Evolutionary conservation across 2,888 invertebrate genomes (phyloP).

Genomic region (Clitarchus hookeri): DNA sequence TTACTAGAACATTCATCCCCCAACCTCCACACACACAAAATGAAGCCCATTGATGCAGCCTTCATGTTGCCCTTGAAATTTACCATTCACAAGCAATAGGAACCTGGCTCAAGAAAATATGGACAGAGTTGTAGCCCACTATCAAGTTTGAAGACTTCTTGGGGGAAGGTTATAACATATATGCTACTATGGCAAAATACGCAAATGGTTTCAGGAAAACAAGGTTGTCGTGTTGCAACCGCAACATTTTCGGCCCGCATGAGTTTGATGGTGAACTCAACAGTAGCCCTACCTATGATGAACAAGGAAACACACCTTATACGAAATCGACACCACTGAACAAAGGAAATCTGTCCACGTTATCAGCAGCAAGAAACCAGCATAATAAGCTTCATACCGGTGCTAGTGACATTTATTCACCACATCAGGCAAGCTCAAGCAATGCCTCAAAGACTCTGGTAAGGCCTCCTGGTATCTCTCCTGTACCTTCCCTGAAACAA

Average conservation of each 20-base stretch:
- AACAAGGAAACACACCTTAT: no score
- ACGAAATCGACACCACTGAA: no score
- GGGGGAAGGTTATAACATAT: neutral
- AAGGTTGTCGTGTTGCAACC: neutral
- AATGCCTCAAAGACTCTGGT: no score
- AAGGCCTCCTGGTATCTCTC: no score
- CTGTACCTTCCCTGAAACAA: no score
- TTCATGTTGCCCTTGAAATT: neutral
- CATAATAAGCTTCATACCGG: no score
- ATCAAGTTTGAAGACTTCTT: neutral
- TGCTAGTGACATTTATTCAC: no score
- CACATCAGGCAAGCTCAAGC: no score
- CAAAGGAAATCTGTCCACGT: no score
- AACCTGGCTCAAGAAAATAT: constrained; percentile 5
- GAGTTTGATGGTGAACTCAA: no score
- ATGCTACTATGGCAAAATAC: neutral
- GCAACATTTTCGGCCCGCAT: neutral
- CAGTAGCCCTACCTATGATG: no score
- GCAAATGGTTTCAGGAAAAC: constrained; percentile 17
- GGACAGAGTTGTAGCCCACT: neutral
- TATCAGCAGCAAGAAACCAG: no score
- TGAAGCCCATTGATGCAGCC: neutral
- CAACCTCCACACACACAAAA: neutral
- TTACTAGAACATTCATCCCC: neutral
- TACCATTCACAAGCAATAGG: neutral